Percentiles rank a stretch among this genome's conserved stretches.
phyloP scores from a whole-genome alignment of 53 echinoderm and acorn worm genomes.

The Mesocentrotus franciscanus region DNA sequence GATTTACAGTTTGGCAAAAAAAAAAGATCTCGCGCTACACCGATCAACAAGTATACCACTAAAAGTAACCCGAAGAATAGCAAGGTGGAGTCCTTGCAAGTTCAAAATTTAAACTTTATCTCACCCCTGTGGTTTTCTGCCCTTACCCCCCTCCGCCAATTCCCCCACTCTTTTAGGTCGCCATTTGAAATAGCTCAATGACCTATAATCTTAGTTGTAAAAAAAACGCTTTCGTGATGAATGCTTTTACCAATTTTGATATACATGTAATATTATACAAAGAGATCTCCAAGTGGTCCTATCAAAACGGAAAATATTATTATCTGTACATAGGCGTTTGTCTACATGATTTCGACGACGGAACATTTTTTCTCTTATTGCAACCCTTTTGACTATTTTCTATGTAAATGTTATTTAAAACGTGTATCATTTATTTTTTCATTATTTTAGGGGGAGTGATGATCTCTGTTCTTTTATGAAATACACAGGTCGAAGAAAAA shows the following conservation, averaged over 20 bases:
- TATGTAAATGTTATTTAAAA: too few relatives aligned
- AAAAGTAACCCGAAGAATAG: conserved; percentile 36
- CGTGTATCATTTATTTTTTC: too few relatives aligned
- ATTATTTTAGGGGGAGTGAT: not conserved
- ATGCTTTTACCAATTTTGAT: not conserved
- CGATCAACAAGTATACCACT: conserved; percentile 8
- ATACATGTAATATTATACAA: not conserved
- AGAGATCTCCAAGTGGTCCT: not conserved
- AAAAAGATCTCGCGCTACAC: not conserved
- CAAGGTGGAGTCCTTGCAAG: conserved; percentile 39
- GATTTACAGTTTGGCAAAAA: not conserved
- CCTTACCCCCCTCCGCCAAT: not conserved
- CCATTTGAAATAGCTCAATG: not conserved
- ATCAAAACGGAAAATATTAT: not conserved
- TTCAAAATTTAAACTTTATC: conserved; percentile 9
- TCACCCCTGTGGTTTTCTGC: conserved; percentile 40
- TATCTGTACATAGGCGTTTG: too few relatives aligned
- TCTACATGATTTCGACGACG: too few relatives aligned
- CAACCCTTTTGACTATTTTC: too few relatives aligned
- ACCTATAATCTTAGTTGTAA: not conserved
- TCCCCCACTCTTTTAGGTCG: not conserved
- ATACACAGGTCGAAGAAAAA: not conserved
- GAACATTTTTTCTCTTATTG: too few relatives aligned
- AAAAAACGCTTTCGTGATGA: not conserved
- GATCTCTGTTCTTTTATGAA: not conserved